Base-by-base conservation (phyloP, 2,113 vertebrate genomes). In the Regulus satrapa region DNA sequence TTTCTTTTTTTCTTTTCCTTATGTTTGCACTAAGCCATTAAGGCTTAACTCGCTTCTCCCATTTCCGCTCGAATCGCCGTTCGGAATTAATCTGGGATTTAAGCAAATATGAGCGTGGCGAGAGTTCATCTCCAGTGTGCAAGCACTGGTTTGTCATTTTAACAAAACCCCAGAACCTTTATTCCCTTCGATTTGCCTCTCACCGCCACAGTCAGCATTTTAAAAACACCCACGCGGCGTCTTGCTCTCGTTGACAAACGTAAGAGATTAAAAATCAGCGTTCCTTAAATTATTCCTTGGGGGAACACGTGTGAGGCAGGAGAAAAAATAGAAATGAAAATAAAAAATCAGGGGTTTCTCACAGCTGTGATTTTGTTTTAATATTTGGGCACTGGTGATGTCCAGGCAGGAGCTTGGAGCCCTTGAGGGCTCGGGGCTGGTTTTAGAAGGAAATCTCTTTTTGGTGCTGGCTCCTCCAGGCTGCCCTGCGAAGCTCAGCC, bases 361-460 rank as follows among this genome's bases (percentile, higher is more conserved):
- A n/a, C 46, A 36, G 13, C 40, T 45, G 59, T 29, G 49, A 7
- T 17, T 59, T 8, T 10, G 34, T 4, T 24, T 34, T 49, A 5
- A 56, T 71, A 16, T 19, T 25, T 56, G 64, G 79, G 55, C 12
- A 8, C 17, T 12, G 17, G 4, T 7, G 49, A 55, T 26, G 9
- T 24, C 28, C 29, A 16, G 1, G 31, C 6, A 34, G 34, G 48
- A 76, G 48, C 16, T 23, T 34, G 59, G 59, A 75, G 15, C 26
- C 54, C 41, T 54, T 8, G 6, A 18, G 21, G 12, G 62, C 52
- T 67, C 5, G 38, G n/a, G 3, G 25, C 3, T 31, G 1, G 0
- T 61, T 71, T 46, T 4, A 25, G 41, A n/a, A 49, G 31, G 19
- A 20, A 51, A 9, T 23, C 31, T 40, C 36, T 64, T 31, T 56